phyloP scores from a whole-genome alignment of 1,140 invertebrate species.

The Heliconius eleuchia region DNA sequence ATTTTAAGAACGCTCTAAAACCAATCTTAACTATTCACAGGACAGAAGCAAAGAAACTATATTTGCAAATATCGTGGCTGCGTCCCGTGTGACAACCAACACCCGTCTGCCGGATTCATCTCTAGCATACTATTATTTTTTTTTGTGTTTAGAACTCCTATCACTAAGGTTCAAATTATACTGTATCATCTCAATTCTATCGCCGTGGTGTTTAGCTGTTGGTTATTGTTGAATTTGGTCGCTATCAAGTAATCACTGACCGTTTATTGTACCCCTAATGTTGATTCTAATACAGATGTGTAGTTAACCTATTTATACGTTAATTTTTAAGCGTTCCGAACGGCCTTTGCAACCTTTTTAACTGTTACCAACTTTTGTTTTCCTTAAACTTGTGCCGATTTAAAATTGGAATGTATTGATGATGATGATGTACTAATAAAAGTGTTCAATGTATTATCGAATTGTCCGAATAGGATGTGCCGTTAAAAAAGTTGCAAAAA shows the following conservation, averaged over 20 bases:
- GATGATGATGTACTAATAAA: too few relatives aligned
- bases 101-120: conserved; percentile 50
- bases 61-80: conserved; percentile 58
- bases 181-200: conserved; percentile 47
- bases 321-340: conserved; percentile 22
- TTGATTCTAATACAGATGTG: conserved; percentile 25
- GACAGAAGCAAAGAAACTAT: conserved; percentile 58
- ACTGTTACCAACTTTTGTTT: background rate
- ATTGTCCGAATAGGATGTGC: background rate
- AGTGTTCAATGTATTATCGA: background rate
- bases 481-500: conserved; percentile 35
- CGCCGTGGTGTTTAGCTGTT: conserved; percentile 43
- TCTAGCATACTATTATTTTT: conserved; percentile 43
- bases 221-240: conserved; percentile 40
- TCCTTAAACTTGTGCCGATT: background rate
- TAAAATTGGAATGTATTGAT: background rate
- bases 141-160: conserved; percentile 51
- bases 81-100: conserved; percentile 55
- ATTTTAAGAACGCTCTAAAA: background rate
- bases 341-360: conserved; percentile 29
- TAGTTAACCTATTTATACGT: conserved; percentile 30
- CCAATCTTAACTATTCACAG: conserved; percentile 44
- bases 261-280: conserved; percentile 33
- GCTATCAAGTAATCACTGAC: conserved; percentile 36
- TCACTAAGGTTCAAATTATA: conserved; percentile 54